phyloP scores from a whole-genome alignment of 2,797 vertebrate genomes.

The Lagorchestes hirsutus region DNA sequence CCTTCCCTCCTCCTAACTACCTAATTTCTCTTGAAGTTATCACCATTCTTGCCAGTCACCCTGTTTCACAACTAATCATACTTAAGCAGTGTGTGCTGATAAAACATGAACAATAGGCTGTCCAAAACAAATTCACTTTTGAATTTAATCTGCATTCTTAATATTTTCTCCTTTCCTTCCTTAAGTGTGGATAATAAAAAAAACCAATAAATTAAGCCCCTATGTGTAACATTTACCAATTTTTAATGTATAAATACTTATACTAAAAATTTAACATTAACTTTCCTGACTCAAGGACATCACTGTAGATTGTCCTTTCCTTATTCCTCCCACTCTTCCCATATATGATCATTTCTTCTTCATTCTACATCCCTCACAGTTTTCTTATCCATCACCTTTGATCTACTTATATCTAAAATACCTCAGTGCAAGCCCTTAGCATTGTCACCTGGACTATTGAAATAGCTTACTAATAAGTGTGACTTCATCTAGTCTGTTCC shows the following conservation, averaged over 20 bases:
- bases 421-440: background rate
- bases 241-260: background rate
- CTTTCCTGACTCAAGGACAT: background rate
- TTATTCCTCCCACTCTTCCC: background rate
- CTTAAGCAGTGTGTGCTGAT: background rate
- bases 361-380: background rate
- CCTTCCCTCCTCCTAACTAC: background rate
- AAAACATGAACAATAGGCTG: background rate
- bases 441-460: background rate
- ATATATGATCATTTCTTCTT: background rate
- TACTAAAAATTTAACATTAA: background rate
- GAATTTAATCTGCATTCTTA: background rate
- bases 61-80: background rate
- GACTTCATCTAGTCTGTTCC: background rate
- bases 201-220: background rate
- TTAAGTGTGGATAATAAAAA: background rate
- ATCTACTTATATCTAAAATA: background rate
- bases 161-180: background rate
- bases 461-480: background rate
- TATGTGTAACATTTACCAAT: background rate
- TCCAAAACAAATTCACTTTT: background rate
- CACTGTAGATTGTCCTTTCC: background rate
- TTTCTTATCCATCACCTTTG: background rate
- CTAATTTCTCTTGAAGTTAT: background rate
- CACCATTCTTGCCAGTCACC: background rate